A percentile compares a stretch with the other conserved stretches of the same genome.
These are phyloP conservation scores for Athripsodes cinereus DNA, from an alignment of 2,888 invertebrate genomes.

Conservation along the genomic window DNA sequence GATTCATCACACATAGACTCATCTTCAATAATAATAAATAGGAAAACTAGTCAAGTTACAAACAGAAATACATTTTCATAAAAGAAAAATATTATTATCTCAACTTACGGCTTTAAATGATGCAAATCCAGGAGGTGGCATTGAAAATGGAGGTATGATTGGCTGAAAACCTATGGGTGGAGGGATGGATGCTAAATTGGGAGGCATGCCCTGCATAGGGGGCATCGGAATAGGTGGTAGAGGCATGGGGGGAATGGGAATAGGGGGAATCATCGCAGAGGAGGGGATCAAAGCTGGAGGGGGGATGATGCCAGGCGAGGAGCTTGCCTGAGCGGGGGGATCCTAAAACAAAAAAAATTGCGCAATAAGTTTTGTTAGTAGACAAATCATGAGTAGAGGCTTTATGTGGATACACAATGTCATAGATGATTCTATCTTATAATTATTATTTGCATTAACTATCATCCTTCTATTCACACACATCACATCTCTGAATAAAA, in stretches of 20 bases:
- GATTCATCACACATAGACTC: no score
- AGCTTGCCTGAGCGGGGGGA: constrained; percentile 6
- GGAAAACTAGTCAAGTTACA: no score
- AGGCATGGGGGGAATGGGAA: constrained; percentile 39
- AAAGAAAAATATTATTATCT: no score
- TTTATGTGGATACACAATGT: no score
- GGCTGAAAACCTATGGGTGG: constrained; percentile 44
- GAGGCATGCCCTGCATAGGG: constrained; percentile 34
- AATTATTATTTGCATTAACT: no score
- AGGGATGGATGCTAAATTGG: constrained; percentile 42
- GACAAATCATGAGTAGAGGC: not conserved
- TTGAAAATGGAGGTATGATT: constrained; percentile 62
- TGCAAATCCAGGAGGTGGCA: constrained; percentile 74
- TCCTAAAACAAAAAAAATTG: constrained; percentile 6
- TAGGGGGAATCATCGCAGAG: constrained; percentile 34
- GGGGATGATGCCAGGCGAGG: not conserved
- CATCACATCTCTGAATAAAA: no score
- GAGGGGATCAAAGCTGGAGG: not conserved
- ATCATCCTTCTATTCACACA: no score
- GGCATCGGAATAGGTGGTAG: constrained; percentile 44
- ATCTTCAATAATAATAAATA: no score
- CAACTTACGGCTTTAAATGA: constrained; percentile 36
- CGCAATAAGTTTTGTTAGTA: no score
- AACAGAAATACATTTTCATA: no score
- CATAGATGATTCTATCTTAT: no score